Evolutionary conservation across 2,113 vertebrate species (phyloP).

Genomic region (Azemiops feae): DNA sequence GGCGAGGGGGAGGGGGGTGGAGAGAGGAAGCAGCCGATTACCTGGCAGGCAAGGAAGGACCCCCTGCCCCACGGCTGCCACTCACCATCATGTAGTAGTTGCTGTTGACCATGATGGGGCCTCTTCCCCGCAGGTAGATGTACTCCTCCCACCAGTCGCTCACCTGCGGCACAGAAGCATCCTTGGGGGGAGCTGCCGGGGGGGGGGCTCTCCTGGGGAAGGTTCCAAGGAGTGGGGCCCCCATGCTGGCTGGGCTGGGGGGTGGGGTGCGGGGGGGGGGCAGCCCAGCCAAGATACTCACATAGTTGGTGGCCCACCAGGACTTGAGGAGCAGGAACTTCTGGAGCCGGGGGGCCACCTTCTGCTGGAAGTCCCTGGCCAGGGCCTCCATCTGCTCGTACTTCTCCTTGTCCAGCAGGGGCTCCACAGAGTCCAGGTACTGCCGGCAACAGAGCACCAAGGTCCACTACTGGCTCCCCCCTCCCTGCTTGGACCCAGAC

Average conservation of each 20-base stretch:
- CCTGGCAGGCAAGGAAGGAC: neutral
- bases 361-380: conserved; percentile 84
- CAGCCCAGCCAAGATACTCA: conserved; percentile 61
- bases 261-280: neutral
- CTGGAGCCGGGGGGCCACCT: conserved; percentile 80
- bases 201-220: neutral
- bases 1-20: neutral
- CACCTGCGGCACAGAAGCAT: conserved; percentile 76
- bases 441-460: conserved; percentile 38
- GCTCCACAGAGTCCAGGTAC: conserved; percentile 90
- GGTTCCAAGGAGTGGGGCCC: neutral
- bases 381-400: conserved; percentile 79
- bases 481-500: neutral
- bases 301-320: conserved; percentile 95
- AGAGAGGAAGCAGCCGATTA: neutral
- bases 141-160: conserved; percentile 98
- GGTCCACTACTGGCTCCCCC: rapidly evolving
- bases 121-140: conserved; percentile 85
- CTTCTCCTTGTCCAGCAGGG: conserved; percentile 77
- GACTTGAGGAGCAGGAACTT: conserved; percentile 89
- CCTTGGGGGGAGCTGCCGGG: too few relatives aligned
- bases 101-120: conserved; percentile 94
- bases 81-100: conserved; percentile 95
- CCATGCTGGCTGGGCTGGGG: neutral
- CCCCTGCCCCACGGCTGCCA: neutral